Percentiles rank a stretch among this genome's conserved stretches.
phyloP scores from a whole-genome alignment of 2,888 invertebrate species.

The Conchocele bisecta region DNA sequence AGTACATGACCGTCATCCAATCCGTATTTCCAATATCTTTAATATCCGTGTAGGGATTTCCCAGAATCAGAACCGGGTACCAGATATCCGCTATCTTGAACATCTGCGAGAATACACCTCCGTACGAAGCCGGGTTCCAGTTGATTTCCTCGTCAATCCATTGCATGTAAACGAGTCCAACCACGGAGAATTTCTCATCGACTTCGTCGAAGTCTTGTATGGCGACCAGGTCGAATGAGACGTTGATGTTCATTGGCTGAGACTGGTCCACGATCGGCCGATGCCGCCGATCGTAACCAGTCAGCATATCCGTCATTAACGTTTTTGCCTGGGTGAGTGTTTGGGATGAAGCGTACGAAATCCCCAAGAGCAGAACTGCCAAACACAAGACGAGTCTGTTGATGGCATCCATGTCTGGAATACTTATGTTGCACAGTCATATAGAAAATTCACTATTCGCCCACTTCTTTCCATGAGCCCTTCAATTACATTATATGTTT shows the following conservation, averaged over 20 bases:
- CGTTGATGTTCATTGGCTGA: conserved; percentile 4
- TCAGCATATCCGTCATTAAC: neutral
- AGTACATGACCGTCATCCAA: conserved; percentile 20
- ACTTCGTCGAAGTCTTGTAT: conserved; percentile 41
- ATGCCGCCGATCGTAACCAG: neutral
- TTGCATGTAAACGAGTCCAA: conserved; percentile 14
- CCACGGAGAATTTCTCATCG: conserved; percentile 24
- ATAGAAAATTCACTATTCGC: too few relatives aligned
- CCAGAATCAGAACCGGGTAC: conserved; percentile 25
- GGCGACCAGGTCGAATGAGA: conserved; percentile 36
- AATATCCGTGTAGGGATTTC: conserved; percentile 27
- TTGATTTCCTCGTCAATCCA: conserved; percentile 24
- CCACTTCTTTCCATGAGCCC: too few relatives aligned
- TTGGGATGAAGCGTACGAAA: too few relatives aligned
- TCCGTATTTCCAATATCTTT: conserved; percentile 22
- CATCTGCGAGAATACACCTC: neutral
- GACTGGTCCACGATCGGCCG: conserved; percentile 2
- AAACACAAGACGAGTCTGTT: too few relatives aligned
- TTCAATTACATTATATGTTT: too few relatives aligned
- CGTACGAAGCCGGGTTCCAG: conserved; percentile 7
- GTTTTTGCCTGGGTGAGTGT: neutral
- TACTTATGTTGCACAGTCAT: too few relatives aligned
- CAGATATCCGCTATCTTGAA: conserved; percentile 17
- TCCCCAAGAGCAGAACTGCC: too few relatives aligned
- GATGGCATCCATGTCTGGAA: too few relatives aligned